These are phyloP conservation scores for Epizoanthus illoricatus DNA, from an alignment of 92 coral and sea anemone genomes.

Conservation along the genomic window DNA sequence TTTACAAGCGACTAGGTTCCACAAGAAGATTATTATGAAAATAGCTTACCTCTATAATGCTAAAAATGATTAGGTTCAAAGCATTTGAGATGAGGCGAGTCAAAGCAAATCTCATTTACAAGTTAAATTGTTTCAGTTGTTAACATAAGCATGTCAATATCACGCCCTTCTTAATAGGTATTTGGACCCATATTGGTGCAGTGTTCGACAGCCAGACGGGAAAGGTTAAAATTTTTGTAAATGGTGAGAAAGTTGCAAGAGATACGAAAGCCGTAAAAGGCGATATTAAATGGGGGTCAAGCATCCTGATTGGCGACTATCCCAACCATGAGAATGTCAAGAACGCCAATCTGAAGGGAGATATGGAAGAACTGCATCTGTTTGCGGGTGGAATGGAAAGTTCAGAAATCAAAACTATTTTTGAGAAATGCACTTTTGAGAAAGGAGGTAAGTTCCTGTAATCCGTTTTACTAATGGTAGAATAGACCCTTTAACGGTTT, in stretches of 20 bases:
- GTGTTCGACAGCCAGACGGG: slow-evolving; percentile 65
- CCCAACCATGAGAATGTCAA: slow-evolving; percentile 41
- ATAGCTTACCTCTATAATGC: too few species aligned
- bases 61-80: too few species aligned
- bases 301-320: slow-evolving; percentile 55
- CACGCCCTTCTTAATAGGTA: slow-evolving; percentile 39
- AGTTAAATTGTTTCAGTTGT: too few species aligned
- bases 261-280: slow-evolving; percentile 38
- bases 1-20: too few species aligned
- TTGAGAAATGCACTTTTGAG: slow-evolving; percentile 51
- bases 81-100: too few species aligned
- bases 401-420: slow-evolving; percentile 40
- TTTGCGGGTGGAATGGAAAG: slow-evolving; percentile 54
- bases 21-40: too few species aligned
- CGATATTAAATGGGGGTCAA: slow-evolving; percentile 58
- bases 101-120: too few species aligned
- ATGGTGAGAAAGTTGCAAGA: slow-evolving; percentile 48
- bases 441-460: slow-evolving; percentile 48
- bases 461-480: too few species aligned
- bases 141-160: not conserved
- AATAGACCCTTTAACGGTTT: too few species aligned
- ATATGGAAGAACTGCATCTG: slow-evolving; percentile 68
- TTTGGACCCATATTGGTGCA: slow-evolving; percentile 72
- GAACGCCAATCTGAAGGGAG: slow-evolving; percentile 54
- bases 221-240: slow-evolving; percentile 57